Evolutionary conservation across 2,113 vertebrate genomes (phyloP).

Genomic region (Cyanoderma ruficeps): DNA sequence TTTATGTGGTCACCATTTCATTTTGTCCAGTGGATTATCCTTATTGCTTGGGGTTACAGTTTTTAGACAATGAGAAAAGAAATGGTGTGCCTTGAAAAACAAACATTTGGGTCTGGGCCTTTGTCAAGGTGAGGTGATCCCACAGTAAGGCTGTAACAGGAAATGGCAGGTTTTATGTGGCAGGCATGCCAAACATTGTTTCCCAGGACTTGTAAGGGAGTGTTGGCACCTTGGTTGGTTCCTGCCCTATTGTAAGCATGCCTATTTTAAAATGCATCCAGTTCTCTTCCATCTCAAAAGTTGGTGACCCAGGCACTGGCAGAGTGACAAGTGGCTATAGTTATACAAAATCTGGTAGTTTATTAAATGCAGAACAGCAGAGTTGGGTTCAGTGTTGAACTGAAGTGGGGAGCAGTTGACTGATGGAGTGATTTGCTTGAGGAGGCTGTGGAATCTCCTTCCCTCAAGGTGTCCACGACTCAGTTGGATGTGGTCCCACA

Average conservation of each 20-base stretch:
- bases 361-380: not conserved
- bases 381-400: not conserved
- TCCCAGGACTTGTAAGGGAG: not conserved
- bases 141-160: not conserved
- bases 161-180: not conserved
- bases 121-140: not conserved
- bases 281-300: not conserved
- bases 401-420: not conserved
- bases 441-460: not conserved
- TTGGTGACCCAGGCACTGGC: not conserved
- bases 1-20: not conserved
- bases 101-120: not conserved
- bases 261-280: not conserved
- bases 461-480: not conserved
- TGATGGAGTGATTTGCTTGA: not conserved
- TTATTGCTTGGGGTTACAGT: not conserved
- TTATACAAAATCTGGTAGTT: not conserved
- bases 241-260: not conserved
- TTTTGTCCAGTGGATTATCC: not conserved
- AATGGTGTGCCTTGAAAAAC: not conserved
- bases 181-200: not conserved
- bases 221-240: not conserved
- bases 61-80: not conserved
- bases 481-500: accelerated
- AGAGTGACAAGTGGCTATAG: not conserved